Evolutionary conservation across 30 jellyfish, hydroid and myxozoan genomes (phyloP).

Genomic region (Catostylus mosaicus): DNA sequence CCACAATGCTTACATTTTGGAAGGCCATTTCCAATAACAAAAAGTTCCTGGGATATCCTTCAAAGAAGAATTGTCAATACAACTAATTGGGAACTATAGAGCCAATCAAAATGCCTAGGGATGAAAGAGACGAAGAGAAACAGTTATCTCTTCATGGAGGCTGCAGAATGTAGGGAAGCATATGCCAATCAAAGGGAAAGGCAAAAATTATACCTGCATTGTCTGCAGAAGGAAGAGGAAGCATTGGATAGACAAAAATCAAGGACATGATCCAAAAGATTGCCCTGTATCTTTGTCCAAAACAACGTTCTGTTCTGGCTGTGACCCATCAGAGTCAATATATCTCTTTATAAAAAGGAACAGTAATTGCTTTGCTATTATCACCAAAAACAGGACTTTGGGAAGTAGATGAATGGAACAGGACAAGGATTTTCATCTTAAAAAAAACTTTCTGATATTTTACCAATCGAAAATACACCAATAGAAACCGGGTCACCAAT

Average conservation of each 20-base stretch:
- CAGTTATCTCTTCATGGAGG: constrained; percentile 3
- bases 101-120: background rate
- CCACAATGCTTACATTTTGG: constrained; percentile 35
- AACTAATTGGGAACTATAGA: constrained; percentile 13
- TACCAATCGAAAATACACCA: too few relatives aligned
- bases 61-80: constrained; percentile 38
- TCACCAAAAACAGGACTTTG: too few relatives aligned
- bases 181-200: constrained; percentile 41
- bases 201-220: constrained; percentile 30
- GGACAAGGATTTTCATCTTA: too few relatives aligned
- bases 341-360: constrained; percentile 30
- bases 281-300: constrained; percentile 38
- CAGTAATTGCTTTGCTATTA: constrained; percentile 24
- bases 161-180: constrained; percentile 32
- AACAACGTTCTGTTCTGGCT: constrained; percentile 33
- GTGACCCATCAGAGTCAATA: constrained; percentile 25
- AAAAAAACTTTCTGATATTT: too few relatives aligned
- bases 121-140: constrained; percentile 16
- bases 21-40: constrained; percentile 18
- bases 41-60: constrained; percentile 4
- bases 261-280: background rate
- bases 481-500: too few relatives aligned
- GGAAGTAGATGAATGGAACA: too few relatives aligned
- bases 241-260: constrained; percentile 11
- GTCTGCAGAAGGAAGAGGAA: constrained; percentile 41